phyloP scores from a whole-genome alignment of 2,797 vertebrate genomes.

The Nothura maculosa region DNA sequence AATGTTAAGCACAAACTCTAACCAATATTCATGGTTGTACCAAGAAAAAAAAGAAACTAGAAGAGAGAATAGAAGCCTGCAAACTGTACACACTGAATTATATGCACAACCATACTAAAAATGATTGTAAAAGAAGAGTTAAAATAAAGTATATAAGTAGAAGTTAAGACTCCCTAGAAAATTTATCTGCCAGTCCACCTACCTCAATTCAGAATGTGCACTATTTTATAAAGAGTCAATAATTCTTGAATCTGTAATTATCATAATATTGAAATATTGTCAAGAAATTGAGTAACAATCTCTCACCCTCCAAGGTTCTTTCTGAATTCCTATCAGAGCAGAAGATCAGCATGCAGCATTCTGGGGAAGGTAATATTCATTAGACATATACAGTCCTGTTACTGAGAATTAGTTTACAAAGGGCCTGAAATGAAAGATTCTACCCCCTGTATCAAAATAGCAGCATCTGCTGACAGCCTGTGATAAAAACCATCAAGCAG shows the following conservation, averaged over 20 bases:
- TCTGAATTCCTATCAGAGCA: neutral
- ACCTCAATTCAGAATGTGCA: neutral
- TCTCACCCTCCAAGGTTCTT: neutral
- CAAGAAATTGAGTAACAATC: neutral
- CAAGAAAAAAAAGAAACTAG: neutral
- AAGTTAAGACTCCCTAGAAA: neutral
- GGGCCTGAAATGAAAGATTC: neutral
- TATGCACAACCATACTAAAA: neutral
- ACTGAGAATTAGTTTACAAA: neutral
- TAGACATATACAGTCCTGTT: neutral
- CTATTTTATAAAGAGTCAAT: neutral
- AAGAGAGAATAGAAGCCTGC: neutral
- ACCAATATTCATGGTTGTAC: neutral
- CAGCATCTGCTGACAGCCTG: neutral
- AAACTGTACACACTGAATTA: neutral
- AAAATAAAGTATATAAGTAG: neutral
- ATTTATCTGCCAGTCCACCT: neutral
- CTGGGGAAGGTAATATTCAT: neutral
- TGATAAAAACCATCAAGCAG: rapidly evolving
- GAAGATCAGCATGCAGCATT: neutral
- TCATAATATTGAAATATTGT: neutral
- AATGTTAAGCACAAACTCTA: neutral
- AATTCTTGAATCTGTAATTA: neutral
- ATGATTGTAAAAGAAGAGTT: neutral
- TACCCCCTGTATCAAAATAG: rapidly evolving